A percentile compares a stretch with the other conserved stretches of the same genome.
Evolutionary conservation across 2,888 invertebrate genomes (phyloP).

Genomic region (Iselma pallidipennis): DNA sequence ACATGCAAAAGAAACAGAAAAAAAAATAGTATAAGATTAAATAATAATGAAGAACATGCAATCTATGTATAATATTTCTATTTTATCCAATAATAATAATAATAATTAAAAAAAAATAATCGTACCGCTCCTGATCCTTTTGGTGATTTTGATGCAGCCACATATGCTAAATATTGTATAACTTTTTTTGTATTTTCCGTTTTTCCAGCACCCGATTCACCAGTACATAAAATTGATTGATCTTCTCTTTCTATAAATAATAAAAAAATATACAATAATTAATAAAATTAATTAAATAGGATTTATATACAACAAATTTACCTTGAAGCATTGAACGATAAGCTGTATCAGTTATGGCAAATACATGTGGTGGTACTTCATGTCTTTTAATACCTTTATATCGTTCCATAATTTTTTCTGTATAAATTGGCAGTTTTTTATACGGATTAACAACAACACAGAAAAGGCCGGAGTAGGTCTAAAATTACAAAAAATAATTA

Average conservation of each 20-base stretch:
- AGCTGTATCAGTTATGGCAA: slow-evolving; percentile 98
- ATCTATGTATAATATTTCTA: neutral
- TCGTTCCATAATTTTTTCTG: slow-evolving; percentile 98
- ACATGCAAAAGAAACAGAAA: slow-evolving; percentile 52
- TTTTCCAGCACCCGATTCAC: slow-evolving; percentile 99
- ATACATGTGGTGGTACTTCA: slow-evolving; percentile 99
- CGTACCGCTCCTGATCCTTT: slow-evolving; percentile 88
- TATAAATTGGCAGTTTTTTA: slow-evolving; percentile 98
- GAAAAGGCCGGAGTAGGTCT: slow-evolving; percentile 99
- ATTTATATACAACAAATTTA: slow-evolving; percentile 47
- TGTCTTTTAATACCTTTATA: slow-evolving; percentile 99
- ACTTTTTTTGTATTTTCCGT: slow-evolving; percentile 99
- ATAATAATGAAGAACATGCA: slow-evolving; percentile 8
- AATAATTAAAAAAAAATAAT: slow-evolving; percentile 26
- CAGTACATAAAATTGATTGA: slow-evolving; percentile 99
- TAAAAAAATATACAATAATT: slow-evolving; percentile 20
- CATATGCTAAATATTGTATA: slow-evolving; percentile 99
- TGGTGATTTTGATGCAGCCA: slow-evolving; percentile 96
- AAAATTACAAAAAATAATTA: slow-evolving; percentile 54
- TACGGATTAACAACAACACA: slow-evolving; percentile 99
- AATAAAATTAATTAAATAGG: slow-evolving; percentile 1
- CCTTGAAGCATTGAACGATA: slow-evolving; percentile 99
- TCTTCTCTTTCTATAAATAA: slow-evolving; percentile 90
- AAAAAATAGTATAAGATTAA: slow-evolving; percentile 29
- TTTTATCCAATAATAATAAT: slow-evolving; percentile 11